Evolutionary conservation across 2,113 vertebrate species (phyloP), one percentile per base, ranked within the genome.

Genomic region (Takifugu bimaculatus): DNA sequence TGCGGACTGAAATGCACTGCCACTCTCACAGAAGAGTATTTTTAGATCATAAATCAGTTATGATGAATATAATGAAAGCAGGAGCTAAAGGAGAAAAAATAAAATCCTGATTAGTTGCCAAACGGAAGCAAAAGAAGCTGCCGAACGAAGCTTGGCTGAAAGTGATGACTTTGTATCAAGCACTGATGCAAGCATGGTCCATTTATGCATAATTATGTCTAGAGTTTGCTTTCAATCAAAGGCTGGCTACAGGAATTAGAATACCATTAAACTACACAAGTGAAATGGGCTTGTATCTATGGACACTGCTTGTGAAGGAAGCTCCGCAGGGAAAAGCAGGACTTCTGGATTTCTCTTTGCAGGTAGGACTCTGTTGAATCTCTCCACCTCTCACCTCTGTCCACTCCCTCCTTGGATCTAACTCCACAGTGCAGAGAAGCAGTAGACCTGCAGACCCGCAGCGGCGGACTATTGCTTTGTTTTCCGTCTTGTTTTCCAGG

Each of bases 171-270:
- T 39, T 39, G 7, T 39, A 2, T 4, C 1, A 39, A 39, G 11
- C 7, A 39, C 6, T 10, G 35, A 10, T 39, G 35, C 35, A 39
- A 39, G 1, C 35, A 39, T 4, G 35, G 35, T 10, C 35, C 35
- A 11, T 39, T 39, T 39, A 39, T 68, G 64, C 65, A 60, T 6
- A 86, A 87, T 91, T 90, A 88, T 64, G 86, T 81, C 65, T 60
- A 43, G 51, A 50, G 68, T 86, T 89, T 89, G 89, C 87, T 90
- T 89, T 86, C 87, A 72, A 83, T 80, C 74, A 73, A 80, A 76
- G 78, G 83, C 86, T 85, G 85, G 77, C 48, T 55, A 6, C 4
- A n/a, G n/a, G 74, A 81, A 88, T 77, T 73, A 80, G 75, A 76
- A 79, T 72, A 83, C 87, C 75, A 86, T 90, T 87, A 87, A 64